Percentiles rank a stretch among this genome's conserved stretches.
phyloP scores from a whole-genome alignment of 2,888 invertebrate species.

The Boloria selene region DNA sequence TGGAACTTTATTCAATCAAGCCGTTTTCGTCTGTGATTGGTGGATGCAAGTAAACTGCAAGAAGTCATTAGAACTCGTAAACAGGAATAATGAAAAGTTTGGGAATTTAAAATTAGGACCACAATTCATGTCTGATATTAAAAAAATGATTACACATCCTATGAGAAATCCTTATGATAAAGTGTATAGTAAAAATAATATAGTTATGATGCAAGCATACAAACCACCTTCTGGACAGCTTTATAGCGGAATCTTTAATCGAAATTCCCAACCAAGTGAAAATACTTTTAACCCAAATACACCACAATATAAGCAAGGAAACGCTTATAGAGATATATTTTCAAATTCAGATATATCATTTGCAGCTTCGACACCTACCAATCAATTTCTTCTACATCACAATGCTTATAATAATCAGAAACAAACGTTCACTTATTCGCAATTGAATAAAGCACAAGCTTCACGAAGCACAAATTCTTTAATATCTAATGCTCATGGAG shows the following conservation, averaged over 20 bases:
- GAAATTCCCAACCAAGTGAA: constrained; percentile 58
- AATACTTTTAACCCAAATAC: constrained; percentile 62
- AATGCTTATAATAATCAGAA: constrained; percentile 54
- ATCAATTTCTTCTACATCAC: constrained; percentile 52
- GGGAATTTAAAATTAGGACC: constrained; percentile 76
- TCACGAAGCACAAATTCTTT: constrained; percentile 26
- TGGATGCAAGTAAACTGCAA: constrained; percentile 86
- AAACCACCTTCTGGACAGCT: constrained; percentile 69
- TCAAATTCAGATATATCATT: constrained; percentile 53
- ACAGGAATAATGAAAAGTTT: constrained; percentile 69
- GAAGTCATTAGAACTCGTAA: constrained; percentile 65
- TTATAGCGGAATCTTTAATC: constrained; percentile 61
- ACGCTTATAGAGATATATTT: constrained; percentile 50
- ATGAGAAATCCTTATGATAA: constrained; percentile 71
- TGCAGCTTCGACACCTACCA: constrained; percentile 66
- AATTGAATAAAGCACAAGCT: constrained; percentile 15
- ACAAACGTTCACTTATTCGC: constrained; percentile 46
- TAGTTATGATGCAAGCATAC: constrained; percentile 73
- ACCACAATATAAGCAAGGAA: constrained; percentile 56
- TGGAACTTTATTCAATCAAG: constrained; percentile 86
- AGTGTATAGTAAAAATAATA: constrained; percentile 59
- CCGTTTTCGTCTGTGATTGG: constrained; percentile 86
- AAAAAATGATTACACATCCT: constrained; percentile 81
- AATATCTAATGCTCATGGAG: constrained; percentile 55
- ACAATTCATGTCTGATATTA: constrained; percentile 81